phyloP scores from a whole-genome alignment of 2,888 invertebrate genomes.

The Idaea straminata region DNA sequence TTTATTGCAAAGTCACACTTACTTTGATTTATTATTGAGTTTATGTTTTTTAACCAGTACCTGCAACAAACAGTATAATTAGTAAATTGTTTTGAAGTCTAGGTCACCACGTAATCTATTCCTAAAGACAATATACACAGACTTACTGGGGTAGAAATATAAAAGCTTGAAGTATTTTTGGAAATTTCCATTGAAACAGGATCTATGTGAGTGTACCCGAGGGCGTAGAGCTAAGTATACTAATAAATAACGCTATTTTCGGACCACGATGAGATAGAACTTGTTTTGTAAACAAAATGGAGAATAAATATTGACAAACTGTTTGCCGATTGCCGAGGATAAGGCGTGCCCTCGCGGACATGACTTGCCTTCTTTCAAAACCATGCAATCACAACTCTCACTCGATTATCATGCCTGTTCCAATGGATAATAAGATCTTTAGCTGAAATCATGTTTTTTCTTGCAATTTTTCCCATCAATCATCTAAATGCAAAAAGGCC shows the following conservation, averaged over 20 bases:
- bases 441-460: conserved; percentile 52
- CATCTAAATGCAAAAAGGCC: conserved; percentile 61
- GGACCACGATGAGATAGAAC: conserved; percentile 13
- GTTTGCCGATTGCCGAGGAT: conserved; percentile 35
- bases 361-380: conserved; percentile 58
- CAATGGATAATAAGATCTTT: conserved; percentile 48
- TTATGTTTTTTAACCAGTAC: not conserved
- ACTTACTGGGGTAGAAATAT: not conserved
- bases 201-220: not conserved
- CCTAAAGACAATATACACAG: too few relatives aligned
- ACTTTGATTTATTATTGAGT: conserved; percentile 1
- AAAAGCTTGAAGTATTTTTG: not conserved
- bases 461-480: conserved; percentile 61
- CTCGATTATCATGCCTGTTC: conserved; percentile 52
- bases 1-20: not conserved
- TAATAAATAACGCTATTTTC: not conserved
- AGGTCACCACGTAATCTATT: not conserved
- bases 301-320: conserved; percentile 17
- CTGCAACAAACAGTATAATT: not conserved
- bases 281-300: conserved; percentile 1
- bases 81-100: not conserved
- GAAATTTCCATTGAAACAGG: not conserved
- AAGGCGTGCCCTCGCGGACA: conserved; percentile 37
- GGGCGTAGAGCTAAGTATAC: not conserved
- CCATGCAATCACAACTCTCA: conserved; percentile 43